These are phyloP conservation scores for Crematogaster levior DNA, from an alignment of 2,888 invertebrate genomes.

Conservation along the genomic window DNA sequence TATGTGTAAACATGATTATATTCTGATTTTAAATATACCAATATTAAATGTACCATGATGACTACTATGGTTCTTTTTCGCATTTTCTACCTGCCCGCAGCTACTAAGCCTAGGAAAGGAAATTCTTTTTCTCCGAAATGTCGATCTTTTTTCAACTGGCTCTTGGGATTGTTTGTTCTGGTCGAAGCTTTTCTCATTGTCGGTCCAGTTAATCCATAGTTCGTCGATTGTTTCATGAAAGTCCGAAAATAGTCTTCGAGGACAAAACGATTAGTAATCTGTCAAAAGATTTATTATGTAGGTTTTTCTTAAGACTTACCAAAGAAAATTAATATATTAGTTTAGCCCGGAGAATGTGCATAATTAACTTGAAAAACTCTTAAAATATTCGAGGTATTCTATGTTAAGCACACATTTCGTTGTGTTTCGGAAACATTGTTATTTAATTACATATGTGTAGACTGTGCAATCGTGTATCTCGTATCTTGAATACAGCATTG, in stretches of 20 bases:
- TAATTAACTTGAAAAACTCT: not conserved
- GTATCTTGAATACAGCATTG: too few species aligned
- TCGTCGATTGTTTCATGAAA: not conserved
- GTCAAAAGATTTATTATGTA: not conserved
- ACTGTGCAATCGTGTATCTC: too few species aligned
- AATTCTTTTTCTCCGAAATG: constrained; percentile 74
- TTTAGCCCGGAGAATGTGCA: too few species aligned
- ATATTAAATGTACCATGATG: not conserved
- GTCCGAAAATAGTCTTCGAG: not conserved
- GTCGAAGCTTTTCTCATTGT: not conserved
- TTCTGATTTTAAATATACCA: not conserved
- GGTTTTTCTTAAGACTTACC: not conserved
- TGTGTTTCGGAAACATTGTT: not conserved
- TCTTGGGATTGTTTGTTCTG: constrained; percentile 28
- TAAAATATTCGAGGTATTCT: not conserved
- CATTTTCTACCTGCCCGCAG: constrained; percentile 52
- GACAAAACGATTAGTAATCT: not conserved
- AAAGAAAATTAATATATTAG: not conserved
- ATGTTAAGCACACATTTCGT: not conserved
- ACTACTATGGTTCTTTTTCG: constrained; percentile 57
- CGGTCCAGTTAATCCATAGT: not conserved
- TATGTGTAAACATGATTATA: not conserved
- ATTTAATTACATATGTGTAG: not conserved
- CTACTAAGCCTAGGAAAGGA: constrained; percentile 48
- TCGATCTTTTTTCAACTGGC: constrained; percentile 17